Evolutionary conservation across 2,888 invertebrate species (phyloP).

Genomic region (Eucriotettix oculatus): DNA sequence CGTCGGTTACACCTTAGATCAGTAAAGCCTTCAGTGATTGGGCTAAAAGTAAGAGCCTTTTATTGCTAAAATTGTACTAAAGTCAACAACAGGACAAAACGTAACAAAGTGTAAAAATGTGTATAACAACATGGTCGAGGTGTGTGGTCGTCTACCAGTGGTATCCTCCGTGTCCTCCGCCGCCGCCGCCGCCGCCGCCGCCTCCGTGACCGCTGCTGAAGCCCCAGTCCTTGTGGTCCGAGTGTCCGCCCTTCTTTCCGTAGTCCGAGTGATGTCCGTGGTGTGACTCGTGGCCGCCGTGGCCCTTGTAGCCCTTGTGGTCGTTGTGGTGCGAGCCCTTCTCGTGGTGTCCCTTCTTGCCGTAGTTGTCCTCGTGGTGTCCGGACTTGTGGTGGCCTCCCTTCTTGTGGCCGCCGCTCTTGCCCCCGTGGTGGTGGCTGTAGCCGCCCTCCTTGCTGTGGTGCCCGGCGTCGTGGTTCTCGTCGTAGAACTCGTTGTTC

Average conservation of each 20-base stretch:
- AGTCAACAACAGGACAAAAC: no score
- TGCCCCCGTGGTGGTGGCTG: conserved; percentile 60
- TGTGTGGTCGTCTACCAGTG: not conserved
- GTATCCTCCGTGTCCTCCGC: conserved; percentile 1
- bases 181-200: conserved; percentile 1
- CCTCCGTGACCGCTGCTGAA: conserved; percentile 29
- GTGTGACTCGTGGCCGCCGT: conserved; percentile 60
- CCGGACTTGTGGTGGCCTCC: conserved; percentile 65
- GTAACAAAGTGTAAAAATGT: no score
- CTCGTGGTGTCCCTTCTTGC: conserved; percentile 63
- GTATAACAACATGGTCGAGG: no score
- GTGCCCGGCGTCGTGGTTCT: conserved; percentile 64
- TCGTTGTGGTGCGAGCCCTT: conserved; percentile 67
- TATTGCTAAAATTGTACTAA: no score
- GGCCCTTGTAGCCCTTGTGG: conserved; percentile 62
- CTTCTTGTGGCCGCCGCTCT: conserved; percentile 66
- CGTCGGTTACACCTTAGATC: no score
- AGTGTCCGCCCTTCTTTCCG: conserved; percentile 64
- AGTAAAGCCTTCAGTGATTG: no score
- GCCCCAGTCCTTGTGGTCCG: conserved; percentile 53
- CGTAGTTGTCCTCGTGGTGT: conserved; percentile 60
- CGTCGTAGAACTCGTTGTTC: conserved; percentile 73
- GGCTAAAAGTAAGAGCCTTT: no score
- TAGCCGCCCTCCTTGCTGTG: conserved; percentile 66
- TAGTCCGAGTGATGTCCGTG: conserved; percentile 55